Base-by-base conservation (phyloP, 2,888 invertebrate genomes). In the Hyles lineata region DNA sequence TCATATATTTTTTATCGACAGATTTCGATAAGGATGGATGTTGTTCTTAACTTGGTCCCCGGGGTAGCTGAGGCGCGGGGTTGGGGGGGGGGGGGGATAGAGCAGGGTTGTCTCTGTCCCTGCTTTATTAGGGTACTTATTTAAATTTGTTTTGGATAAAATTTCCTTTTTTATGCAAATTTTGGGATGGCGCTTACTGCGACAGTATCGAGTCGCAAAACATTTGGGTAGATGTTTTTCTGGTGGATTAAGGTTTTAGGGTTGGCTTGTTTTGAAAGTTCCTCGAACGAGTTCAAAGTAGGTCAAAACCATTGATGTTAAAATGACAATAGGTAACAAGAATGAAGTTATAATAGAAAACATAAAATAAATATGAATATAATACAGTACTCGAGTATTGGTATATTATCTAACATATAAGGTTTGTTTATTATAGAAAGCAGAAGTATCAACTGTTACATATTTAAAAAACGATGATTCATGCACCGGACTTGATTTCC, bases 1-100 rank as follows among this genome's bases (percentile, higher is more conserved):
- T 80, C 80, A 79, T 82, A 82, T 83, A 80, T 83, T 83, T 84
- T 84, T 80, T 84, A 84, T 82, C 77, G 81, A 79, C 78, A 81
- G 80, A 79, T 83, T 85, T 81, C 82, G 85, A 85, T 85, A 84
- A 84, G 80, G 81, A 81, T 84, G 76, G 80, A 82, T 82, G 85
- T 81, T 82, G 80, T 82, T 80, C 78, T 80, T 82, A 84, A 82
- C 78, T 80, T 79, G 76, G 70, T 43, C 52, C 70, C 61, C 70
- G 50, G 70, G 61, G 50, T 52, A 19, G 23, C 58, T 58, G 72
- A 67, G 35, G 63, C 32, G 58, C 32, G 72, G 21, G 59, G 52
- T 32, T 5, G 23, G 60, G 32, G 55, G 52, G 43, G 32, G 35
- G 70, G 17, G 55, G 70, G 58, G 32, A 25, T 23, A 29, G 35